Base-by-base conservation (phyloP, 2,888 invertebrate species). In the Papilio gigon region DNA sequence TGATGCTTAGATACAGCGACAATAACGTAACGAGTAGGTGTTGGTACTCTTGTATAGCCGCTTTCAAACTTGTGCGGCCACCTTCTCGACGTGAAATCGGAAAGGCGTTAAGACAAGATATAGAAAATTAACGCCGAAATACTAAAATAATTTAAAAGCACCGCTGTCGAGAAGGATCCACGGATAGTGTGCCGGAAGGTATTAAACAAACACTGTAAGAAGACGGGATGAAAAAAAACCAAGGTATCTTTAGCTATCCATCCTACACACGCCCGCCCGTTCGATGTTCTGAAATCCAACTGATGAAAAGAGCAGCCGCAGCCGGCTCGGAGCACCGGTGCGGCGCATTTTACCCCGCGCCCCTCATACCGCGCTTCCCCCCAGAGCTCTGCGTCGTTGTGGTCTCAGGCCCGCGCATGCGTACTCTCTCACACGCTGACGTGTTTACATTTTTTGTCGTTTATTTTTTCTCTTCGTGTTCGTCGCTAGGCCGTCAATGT, bases 161-260 rank as follows among this genome's bases (percentile, higher is more conserved):
- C 91, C 89, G 86, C 88, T 61, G 82, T 88, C 89, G 90, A 92
- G 89, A 90, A 91, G 89, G 89, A 89, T 89, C 84, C 83, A 83
- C 83, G 84, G 83, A 85, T 85, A 88, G 78, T 89, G 82, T 89
- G 86, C 84, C 88, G 83, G 86, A 90, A 89, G 88, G 88, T 86
- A 86, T 87, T 76, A 78, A 78, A 91, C 88, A 91, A 91, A 90
- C 91, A 91, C 91, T 90, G 85, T 73, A 88, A 88, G 90, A 91
- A 91, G 90, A 87, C 92, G 92, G 90, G 90, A 89, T 93, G 86
- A 90, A 93, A 93, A 93, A 93, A 90, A 88, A 88, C 93, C 92
- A 92, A 93, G 92, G 87, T 93, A 91, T 88, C 83, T 78, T 86
- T 91, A 92, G 82, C 91, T 90, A 89, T 90, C 92, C 92, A 92